Evolutionary conservation across 2,888 invertebrate genomes (phyloP), one percentile per base, ranked within the genome.

Genomic region (Aplocera efformata): DNA sequence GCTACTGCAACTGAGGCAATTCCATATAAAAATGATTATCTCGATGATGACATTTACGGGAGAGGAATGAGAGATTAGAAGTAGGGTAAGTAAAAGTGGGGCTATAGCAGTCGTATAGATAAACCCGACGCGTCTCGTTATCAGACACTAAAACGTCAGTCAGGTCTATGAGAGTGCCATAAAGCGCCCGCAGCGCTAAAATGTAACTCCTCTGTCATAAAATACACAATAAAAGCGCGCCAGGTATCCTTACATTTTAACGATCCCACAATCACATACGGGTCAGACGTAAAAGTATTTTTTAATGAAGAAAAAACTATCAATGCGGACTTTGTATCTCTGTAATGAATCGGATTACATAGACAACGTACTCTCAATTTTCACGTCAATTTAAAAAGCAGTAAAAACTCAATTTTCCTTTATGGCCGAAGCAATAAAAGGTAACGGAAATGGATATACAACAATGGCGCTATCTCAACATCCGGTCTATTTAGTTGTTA

Each of bases 121-220:
- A 72, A 67, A 54, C 47, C 47, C 53, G 52, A 62, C 68, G 65
- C 62, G 53, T 76, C 72, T 79, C 71, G 82, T 85, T 86, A 86
- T 86, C 86, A 78, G 78, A 54, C 68, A 78, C 79, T 86, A 83
- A 86, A 84, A 76, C 77, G 68, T 69, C 67, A 72, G 70, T 72
- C 64, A 72, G 69, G 68, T 78, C 84, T 85, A 85, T 80, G 83
- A 78, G 77, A 78, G 71, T 61, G 77, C 63, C 72, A 79, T 85
- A 85, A 86, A 86, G 67, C 50, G 76, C 86, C 86, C 86, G 86
- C 88, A 86, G 79, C 82, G 84, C 86, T 86, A 85, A 86, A 86
- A 83, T 79, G 86, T 85, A 75, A 79, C 79, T 79, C 74, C 69
- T 75, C 72, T 62, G 68, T 75, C 85, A 74, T 86, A 86, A 86